Conservation (phyloP, 64 coral and sea anemone genomes). For the Acropora tenuis region DNA sequence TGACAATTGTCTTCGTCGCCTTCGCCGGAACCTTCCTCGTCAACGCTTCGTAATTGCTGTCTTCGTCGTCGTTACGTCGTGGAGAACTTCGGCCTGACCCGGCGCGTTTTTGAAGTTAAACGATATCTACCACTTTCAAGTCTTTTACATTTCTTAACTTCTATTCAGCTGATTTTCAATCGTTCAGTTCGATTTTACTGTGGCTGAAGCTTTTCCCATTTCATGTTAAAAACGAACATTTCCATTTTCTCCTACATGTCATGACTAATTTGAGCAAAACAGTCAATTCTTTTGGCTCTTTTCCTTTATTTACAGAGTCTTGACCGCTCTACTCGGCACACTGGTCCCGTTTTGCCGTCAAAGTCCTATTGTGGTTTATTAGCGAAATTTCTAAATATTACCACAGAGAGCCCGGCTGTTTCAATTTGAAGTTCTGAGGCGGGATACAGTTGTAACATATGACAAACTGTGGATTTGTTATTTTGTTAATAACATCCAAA, state of each 20-base stretch:
- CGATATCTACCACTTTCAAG: too few species aligned
- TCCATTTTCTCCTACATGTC: background rate
- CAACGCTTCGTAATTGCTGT: background rate
- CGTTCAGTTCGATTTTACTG: too few species aligned
- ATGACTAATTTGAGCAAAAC: background rate
- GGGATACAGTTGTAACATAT: background rate
- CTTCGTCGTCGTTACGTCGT: background rate
- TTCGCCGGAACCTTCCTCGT: background rate
- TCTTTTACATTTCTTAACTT: too few species aligned
- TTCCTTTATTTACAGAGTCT: background rate
- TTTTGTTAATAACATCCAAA: too few species aligned
- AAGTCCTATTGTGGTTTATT: background rate
- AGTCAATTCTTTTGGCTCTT: background rate
- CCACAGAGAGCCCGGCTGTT: too few species aligned
- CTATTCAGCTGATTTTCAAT: too few species aligned
- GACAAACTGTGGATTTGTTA: background rate
- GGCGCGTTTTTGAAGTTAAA: too few species aligned
- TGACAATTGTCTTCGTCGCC: background rate
- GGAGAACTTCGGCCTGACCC: too few species aligned
- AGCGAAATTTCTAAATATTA: background rate
- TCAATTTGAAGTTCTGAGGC: background rate
- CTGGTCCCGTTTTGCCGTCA: background rate
- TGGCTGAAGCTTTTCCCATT: background rate
- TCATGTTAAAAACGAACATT: too few species aligned
- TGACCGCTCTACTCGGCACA: background rate